These are phyloP conservation scores for Euzophera pinguis DNA, from an alignment of 2,888 invertebrate genomes.

Conservation along the genomic window DNA sequence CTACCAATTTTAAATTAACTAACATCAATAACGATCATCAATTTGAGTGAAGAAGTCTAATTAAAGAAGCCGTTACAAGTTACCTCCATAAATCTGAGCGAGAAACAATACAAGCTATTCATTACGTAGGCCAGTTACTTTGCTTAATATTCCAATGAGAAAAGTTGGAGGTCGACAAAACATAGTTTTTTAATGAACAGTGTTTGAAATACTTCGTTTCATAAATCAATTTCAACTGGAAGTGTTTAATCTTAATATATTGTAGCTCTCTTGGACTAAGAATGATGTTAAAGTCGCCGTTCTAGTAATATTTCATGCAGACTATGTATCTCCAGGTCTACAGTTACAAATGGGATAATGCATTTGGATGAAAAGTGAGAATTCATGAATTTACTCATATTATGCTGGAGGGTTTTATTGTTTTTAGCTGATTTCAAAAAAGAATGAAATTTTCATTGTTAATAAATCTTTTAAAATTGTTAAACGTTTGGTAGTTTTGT, in stretches of 20 bases:
- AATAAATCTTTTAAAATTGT: too few relatives aligned
- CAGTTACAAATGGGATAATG: conserved; percentile 2
- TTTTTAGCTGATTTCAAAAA: background rate
- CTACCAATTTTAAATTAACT: conserved; percentile 59
- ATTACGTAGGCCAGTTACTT: conserved; percentile 67
- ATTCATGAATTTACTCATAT: background rate
- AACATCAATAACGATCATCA: conserved; percentile 75
- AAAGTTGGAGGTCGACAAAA: conserved; percentile 63
- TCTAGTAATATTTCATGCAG: conserved; percentile 17
- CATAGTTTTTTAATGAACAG: conserved; percentile 72
- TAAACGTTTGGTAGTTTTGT: too few relatives aligned
- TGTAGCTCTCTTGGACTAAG: background rate
- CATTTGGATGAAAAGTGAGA: background rate
- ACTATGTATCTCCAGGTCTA: background rate
- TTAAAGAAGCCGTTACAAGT: conserved; percentile 79
- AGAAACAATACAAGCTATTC: conserved; percentile 74
- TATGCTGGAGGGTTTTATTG: too few relatives aligned
- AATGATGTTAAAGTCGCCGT: conserved; percentile 9
- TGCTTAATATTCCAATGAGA: conserved; percentile 68
- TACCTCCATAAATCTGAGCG: conserved; percentile 76
- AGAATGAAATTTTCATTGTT: too few relatives aligned
- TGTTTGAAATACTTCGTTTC: conserved; percentile 29
- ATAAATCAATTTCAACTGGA: conserved; percentile 49
- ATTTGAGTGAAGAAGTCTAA: conserved; percentile 76
- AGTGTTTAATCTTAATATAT: conserved; percentile 17